Base-by-base conservation (phyloP, 2,888 invertebrate species). In the Subacronicta megacephala region DNA sequence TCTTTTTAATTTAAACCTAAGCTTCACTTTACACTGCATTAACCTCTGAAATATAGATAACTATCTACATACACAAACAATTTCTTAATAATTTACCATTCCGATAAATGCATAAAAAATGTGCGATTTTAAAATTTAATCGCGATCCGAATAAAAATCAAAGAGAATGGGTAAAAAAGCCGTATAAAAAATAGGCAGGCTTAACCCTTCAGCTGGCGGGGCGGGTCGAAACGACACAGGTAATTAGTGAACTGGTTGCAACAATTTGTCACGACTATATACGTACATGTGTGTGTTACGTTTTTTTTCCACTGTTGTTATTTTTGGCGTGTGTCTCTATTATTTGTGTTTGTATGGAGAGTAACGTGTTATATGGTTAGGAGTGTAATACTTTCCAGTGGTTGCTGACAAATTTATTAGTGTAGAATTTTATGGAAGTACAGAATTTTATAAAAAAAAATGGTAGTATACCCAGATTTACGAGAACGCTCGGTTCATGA, bases 151-250 rank as follows among this genome's bases (percentile, higher is more conserved):
- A 65, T 59, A 59, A 71, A 66, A 67, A 57, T 56, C 49, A 62
- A 56, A 62, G 58, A 52, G 59, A 61, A 62, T 37, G 61, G 45
- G 44, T 54, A 66, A 62, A 67, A 70, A 65, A 59, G 43, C 50
- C 45, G 62, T 45, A 44, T 71, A 79, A 81, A 83, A 72, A 84
- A 83, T 82, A 73, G 77, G 78, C 65, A 75, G 79, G 82, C 80
- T 88, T 85, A 89, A 88, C 89, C 88, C 86, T 61, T 58, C 65
- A 58, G 50, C 62, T 56, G 62, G 57, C 43, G 65, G 72, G 69
- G 71, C 67, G 73, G 74, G 69, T 70, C 69, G 66, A 67, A 72
- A 68, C 70, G 67, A 70, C 70, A 68, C 68, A 72, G 60, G 75
- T 77, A 78, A 79, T 78, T 78, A 77, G 75, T 75, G 75, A 62